Base-by-base conservation (phyloP, 2,888 invertebrate genomes). In the Drosophila subsilvestris region DNA sequence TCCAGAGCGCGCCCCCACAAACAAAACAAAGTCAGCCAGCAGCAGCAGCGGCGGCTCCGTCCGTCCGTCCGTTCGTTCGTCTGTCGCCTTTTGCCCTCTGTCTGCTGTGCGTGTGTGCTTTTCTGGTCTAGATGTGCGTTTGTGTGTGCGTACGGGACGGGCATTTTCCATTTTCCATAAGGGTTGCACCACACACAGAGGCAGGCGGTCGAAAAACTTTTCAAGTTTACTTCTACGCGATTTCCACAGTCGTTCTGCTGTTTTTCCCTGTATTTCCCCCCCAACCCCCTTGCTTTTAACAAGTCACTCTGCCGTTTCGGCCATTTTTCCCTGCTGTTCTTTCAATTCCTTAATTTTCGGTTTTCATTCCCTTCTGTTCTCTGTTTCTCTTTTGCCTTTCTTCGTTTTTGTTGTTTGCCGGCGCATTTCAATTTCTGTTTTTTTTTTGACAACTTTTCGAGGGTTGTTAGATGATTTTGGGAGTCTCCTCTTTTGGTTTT, bases 191-290 rank as follows among this genome's bases (percentile, higher is more conserved):
- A 27, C 54, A 37, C 43, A 56, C 45, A 61, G 49, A 56, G 43
- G 58, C 49, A 45, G 66, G 54, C 22, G 37, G 54, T 54, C 55
- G 47, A 60, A 69, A 67, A 65, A 29, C 47, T 66, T 62, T 82
- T 80, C 79, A 85, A 85, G 85, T 82, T 87, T 84, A 75, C 62
- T 58, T 82, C 50, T 58, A 78, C 67, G 86, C 78, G 78, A 76
- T 78, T 81, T 78, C 70, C 70, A 54, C 56, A 62, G 62, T 65
- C 45, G 44, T 49, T 53, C 42, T 20, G 9, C 48, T 43, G 45
- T 57, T 69, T 56, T 69, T 63, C 60, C 58, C 45, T 58, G 57
- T 20, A 27, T 20, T 14, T 29, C 49, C 49, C 51, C 47, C 49
- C 56, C 45, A 18, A 51, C 47, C 63, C 29, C 55, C 60, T 25